A percentile compares a stretch with the other conserved stretches of the same genome.
phyloP scores from a whole-genome alignment of 2,113 vertebrate species.

The Campylomormyrus numenius region DNA sequence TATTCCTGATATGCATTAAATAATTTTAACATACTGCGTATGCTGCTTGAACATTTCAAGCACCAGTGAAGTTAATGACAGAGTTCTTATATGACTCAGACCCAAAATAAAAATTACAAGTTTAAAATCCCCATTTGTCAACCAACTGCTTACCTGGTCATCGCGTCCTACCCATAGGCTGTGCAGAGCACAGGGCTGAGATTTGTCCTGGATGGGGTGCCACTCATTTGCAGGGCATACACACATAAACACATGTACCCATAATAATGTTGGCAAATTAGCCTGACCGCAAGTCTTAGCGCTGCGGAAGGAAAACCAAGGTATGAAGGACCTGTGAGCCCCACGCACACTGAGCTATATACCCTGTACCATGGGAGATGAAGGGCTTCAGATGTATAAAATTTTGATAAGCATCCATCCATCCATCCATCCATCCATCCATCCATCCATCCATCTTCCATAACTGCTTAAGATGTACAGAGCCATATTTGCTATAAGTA shows the following conservation, averaged over 20 bases:
- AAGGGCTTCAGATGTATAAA: background rate
- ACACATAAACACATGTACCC: background rate
- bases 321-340: background rate
- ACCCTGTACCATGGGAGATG: background rate
- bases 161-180: background rate
- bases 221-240: background rate
- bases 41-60: background rate
- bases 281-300: background rate
- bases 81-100: background rate
- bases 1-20: background rate
- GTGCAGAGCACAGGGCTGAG: background rate
- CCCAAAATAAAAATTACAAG: background rate
- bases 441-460: background rate
- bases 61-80: background rate
- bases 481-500: background rate
- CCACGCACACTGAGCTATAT: background rate
- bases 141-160: background rate
- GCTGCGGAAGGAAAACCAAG: background rate
- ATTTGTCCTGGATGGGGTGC: background rate
- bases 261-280: background rate
- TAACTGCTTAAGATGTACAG: background rate
- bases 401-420: background rate
- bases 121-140: background rate
- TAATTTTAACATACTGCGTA: background rate
- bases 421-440: background rate